phyloP scores from a whole-genome alignment of 2,113 vertebrate genomes.

The Melanerpes formicivorus region DNA sequence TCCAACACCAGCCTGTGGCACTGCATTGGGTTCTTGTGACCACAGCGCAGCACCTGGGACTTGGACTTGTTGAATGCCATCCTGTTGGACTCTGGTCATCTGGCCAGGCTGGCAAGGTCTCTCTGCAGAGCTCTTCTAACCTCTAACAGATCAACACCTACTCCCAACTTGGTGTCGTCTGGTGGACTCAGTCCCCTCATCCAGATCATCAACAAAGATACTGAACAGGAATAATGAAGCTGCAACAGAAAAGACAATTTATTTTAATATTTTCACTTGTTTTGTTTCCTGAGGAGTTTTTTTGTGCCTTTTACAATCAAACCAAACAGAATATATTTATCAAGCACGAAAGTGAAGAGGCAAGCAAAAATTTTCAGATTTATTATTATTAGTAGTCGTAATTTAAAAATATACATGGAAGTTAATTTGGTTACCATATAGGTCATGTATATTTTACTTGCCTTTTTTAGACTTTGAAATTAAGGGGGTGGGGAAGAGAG shows the following conservation, averaged over 20 bases:
- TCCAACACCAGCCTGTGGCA: no score
- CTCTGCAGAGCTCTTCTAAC: no score
- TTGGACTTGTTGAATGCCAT: no score
- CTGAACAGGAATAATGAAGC: not conserved
- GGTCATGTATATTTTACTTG: not conserved
- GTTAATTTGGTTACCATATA: not conserved
- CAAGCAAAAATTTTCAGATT: not conserved
- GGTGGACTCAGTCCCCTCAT: no score
- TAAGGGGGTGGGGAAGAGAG: not conserved
- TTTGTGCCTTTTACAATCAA: not conserved
- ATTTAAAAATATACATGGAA: not conserved
- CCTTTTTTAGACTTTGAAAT: not conserved
- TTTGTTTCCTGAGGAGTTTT: not conserved
- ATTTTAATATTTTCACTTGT: not conserved
- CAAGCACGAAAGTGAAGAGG: not conserved
- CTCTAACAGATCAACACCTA: no score
- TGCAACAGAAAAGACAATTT: not conserved
- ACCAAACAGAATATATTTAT: not conserved
- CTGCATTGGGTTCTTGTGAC: no score
- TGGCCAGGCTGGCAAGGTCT: no score
- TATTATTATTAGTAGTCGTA: not conserved
- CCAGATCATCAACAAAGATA: no score
- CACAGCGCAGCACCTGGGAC: no score
- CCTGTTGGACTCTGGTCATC: no score
- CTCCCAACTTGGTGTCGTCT: no score